Evolutionary conservation across 2,797 vertebrate species (phyloP).

Genomic region (Alca torda): DNA sequence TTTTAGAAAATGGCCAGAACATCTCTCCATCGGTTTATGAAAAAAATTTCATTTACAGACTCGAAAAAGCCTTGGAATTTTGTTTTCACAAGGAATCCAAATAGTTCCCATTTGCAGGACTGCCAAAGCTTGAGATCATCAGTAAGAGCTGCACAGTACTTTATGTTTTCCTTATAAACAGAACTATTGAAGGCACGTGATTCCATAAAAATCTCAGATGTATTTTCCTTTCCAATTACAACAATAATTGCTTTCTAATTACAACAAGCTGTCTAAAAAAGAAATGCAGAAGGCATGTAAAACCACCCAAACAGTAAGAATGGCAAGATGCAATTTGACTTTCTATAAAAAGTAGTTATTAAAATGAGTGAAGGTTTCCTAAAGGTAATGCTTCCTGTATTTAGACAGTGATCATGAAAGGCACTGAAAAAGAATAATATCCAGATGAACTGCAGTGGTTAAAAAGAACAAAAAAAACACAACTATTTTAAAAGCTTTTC

Average conservation of each 20-base stretch:
- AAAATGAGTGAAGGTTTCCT: neutral
- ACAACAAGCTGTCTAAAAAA: neutral
- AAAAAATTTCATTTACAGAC: neutral
- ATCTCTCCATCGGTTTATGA: neutral
- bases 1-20: neutral
- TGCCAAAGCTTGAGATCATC: neutral
- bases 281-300: neutral
- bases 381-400: neutral
- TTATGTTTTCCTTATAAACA: neutral
- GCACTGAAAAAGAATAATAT: neutral
- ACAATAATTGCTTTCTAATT: neutral
- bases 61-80: neutral
- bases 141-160: neutral
- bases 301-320: neutral
- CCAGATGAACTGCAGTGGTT: neutral
- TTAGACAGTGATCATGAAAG: neutral
- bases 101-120: neutral
- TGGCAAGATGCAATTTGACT: neutral
- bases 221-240: neutral
- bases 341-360: neutral
- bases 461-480: neutral
- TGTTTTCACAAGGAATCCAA: neutral
- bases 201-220: neutral
- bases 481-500: neutral
- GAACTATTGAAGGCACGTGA: neutral